phyloP scores from a whole-genome alignment of 2,888 invertebrate genomes.

The Parnassius smintheus region DNA sequence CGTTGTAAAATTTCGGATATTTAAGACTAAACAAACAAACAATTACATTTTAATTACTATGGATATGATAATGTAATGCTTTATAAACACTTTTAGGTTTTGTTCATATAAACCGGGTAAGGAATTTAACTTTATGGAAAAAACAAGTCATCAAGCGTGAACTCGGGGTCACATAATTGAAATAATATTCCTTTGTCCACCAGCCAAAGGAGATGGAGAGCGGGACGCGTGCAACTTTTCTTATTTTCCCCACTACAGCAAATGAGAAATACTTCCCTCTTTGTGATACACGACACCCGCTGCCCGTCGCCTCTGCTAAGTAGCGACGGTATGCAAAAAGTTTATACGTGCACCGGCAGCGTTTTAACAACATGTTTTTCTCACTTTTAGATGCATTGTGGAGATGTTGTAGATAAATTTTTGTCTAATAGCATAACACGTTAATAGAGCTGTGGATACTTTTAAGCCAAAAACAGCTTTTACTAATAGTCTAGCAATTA shows the following conservation, averaged over 20 bases:
- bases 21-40: too few species aligned
- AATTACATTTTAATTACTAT: too few species aligned
- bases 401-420: constrained; percentile 19
- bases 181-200: constrained; percentile 61
- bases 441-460: neutral
- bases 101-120: too few species aligned
- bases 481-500: neutral
- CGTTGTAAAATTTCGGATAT: too few species aligned
- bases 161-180: constrained; percentile 59
- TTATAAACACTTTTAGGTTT: too few species aligned
- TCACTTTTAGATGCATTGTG: constrained; percentile 19
- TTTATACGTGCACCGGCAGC: constrained; percentile 9
- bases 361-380: constrained; percentile 20
- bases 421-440: constrained; percentile 4
- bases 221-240: constrained; percentile 46
- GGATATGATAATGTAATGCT: too few species aligned
- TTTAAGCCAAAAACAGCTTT: neutral
- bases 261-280: constrained; percentile 74
- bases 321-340: constrained; percentile 40
- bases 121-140: constrained; percentile 2
- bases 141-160: constrained; percentile 31
- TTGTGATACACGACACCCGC: constrained; percentile 65
- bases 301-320: constrained; percentile 51
- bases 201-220: constrained; percentile 65
- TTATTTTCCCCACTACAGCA: constrained; percentile 49